Conservation (phyloP, 2,113 vertebrate species). For the Tachysurus vachellii region DNA sequence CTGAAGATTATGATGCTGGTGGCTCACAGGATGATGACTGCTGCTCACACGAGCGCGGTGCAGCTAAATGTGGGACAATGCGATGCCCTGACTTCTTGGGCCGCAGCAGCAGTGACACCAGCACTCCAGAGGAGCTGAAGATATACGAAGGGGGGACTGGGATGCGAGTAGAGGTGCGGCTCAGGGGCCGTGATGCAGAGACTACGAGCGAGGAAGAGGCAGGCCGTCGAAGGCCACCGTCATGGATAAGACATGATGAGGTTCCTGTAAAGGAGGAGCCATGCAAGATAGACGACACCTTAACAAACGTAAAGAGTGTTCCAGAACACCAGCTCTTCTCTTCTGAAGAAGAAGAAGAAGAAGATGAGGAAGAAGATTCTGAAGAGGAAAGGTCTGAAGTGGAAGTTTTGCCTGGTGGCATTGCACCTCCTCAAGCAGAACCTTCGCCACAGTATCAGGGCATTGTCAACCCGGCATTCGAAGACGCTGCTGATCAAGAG, state of each 20-base stretch:
- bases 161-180: constrained; percentile 87
- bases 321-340: constrained; percentile 82
- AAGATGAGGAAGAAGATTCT: constrained; percentile 84
- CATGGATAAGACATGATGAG: constrained; percentile 78
- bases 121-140: constrained; percentile 96
- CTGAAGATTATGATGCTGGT: constrained; percentile 97
- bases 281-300: constrained; percentile 58
- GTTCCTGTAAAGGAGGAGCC: constrained; percentile 57
- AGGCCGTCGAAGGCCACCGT: constrained; percentile 74
- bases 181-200: constrained; percentile 82
- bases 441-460: constrained; percentile 82
- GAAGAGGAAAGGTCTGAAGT: constrained; percentile 83
- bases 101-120: constrained; percentile 96
- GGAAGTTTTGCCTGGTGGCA: constrained; percentile 67
- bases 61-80: constrained; percentile 94
- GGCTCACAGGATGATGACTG: constrained; percentile 97
- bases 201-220: constrained; percentile 93
- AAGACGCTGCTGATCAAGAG: constrained; percentile 85
- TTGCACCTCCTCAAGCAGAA: constrained; percentile 62
- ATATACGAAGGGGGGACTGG: constrained; percentile 82
- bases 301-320: constrained; percentile 55
- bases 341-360: constrained; percentile 89
- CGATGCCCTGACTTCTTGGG: constrained; percentile 93
- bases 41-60: constrained; percentile 86
- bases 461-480: constrained; percentile 93